Conservation (phyloP, 2,113 vertebrate genomes). For the Barnardius zonarius region DNA sequence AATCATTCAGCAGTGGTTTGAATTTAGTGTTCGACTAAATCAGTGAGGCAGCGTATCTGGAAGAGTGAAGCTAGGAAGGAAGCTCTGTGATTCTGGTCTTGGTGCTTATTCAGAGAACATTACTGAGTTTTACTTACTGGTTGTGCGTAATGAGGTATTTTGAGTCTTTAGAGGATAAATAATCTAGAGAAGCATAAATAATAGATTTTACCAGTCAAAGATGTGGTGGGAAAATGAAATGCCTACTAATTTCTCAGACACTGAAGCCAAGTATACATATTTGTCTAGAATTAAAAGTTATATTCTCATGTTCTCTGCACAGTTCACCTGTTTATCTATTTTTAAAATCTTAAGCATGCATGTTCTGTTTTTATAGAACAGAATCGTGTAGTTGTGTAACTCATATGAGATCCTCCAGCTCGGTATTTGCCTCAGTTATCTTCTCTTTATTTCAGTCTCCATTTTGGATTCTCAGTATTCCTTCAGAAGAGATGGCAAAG, state of each 20-base stretch:
- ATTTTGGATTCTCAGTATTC: conserved; percentile 89
- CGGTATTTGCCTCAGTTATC: not conserved
- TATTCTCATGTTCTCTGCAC: not conserved
- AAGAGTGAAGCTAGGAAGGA: not conserved
- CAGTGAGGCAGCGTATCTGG: fast-evolving
- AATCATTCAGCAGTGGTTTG: not conserved
- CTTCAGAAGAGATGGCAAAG: conserved; percentile 86
- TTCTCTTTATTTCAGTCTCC: conserved; percentile 82
- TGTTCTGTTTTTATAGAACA: not conserved
- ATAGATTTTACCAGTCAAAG: not conserved
- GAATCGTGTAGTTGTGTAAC: not conserved
- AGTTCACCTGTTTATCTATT: not conserved
- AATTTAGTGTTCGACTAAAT: not conserved
- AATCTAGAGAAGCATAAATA: not conserved
- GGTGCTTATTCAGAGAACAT: not conserved
- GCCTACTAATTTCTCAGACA: not conserved
- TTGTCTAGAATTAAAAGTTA: not conserved
- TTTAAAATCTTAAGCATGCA: not conserved
- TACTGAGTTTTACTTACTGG: not conserved
- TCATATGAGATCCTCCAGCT: not conserved
- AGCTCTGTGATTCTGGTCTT: not conserved
- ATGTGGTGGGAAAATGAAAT: not conserved
- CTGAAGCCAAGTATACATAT: not conserved
- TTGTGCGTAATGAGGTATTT: fast-evolving
- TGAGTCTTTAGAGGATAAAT: not conserved